Evolutionary conservation across 1,140 invertebrate species (phyloP).

Genomic region (Drosophila repleta): DNA sequence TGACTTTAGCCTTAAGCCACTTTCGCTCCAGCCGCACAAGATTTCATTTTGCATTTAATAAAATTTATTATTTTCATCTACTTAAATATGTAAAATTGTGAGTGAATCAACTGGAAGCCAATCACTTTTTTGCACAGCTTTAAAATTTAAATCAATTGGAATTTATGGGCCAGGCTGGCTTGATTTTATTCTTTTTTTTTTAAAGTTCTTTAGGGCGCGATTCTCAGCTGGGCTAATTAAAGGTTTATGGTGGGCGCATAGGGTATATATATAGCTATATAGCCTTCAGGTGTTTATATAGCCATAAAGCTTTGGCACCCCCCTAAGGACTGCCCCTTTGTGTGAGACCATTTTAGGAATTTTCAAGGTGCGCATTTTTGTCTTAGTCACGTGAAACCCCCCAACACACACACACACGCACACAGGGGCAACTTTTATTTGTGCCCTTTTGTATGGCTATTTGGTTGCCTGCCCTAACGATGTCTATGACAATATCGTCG

Average conservation of each 20-base stretch:
- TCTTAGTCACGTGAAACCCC: conserved; percentile 1
- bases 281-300: conserved; percentile 68
- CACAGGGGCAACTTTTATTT: conserved; percentile 7
- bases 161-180: too few species aligned
- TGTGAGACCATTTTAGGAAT: conserved; percentile 5
- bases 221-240: conserved; percentile 31
- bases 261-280: conserved; percentile 31
- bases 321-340: conserved; percentile 6
- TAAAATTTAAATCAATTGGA: too few species aligned
- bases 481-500: conserved; percentile 67
- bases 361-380: conserved; percentile 8
- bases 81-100: too few species aligned
- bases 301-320: conserved; percentile 56
- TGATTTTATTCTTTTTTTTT: background rate
- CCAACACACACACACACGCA: background rate
- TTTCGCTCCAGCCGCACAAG: too few species aligned
- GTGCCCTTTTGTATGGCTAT: conserved; percentile 38
- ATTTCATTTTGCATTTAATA: too few species aligned
- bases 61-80: too few species aligned
- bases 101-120: too few species aligned
- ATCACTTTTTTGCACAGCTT: too few species aligned
- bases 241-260: conserved; percentile 24
- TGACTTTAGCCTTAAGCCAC: too few species aligned
- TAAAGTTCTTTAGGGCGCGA: background rate
- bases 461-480: conserved; percentile 28